Percentiles rank a stretch among this genome's conserved stretches.
Conservation (phyloP, 2,797 vertebrate genomes). For the Hippopotamyrus pictus region DNA sequence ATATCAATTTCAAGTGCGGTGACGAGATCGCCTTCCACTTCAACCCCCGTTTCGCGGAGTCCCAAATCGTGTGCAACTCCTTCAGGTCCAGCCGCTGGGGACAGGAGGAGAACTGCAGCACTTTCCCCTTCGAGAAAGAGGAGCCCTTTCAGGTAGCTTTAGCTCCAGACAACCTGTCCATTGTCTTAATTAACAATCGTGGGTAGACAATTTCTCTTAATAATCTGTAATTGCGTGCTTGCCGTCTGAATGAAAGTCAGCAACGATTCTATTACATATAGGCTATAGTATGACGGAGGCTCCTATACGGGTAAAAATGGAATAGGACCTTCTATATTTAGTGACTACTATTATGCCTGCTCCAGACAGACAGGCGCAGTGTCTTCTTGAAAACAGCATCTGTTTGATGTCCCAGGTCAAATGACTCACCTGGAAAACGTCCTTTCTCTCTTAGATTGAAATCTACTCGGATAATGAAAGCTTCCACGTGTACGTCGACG, state of each 20-base stretch:
- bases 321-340: not conserved
- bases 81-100: conserved; percentile 64
- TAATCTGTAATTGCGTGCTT: not conserved
- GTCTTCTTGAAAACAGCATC: not conserved
- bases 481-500: conserved; percentile 64
- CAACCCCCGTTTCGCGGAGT: conserved; percentile 61
- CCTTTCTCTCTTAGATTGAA: conserved; percentile 55
- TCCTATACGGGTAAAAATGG: not conserved
- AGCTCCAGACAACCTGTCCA: not conserved
- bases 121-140: conserved; percentile 55
- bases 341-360: not conserved
- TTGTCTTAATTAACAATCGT: not conserved
- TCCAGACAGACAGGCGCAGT: not conserved
- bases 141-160: conserved; percentile 63
- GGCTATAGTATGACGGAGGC: not conserved
- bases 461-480: conserved; percentile 62
- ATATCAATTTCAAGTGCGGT: conserved; percentile 67
- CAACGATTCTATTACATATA: not conserved
- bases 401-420: not conserved
- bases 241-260: not conserved
- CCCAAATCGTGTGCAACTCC: conserved; percentile 62
- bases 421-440: not conserved
- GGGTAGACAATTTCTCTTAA: not conserved
- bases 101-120: conserved; percentile 54
- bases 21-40: conserved; percentile 67